Base-by-base conservation (phyloP, 2,888 invertebrate species). In the Vesta saturnalis region DNA sequence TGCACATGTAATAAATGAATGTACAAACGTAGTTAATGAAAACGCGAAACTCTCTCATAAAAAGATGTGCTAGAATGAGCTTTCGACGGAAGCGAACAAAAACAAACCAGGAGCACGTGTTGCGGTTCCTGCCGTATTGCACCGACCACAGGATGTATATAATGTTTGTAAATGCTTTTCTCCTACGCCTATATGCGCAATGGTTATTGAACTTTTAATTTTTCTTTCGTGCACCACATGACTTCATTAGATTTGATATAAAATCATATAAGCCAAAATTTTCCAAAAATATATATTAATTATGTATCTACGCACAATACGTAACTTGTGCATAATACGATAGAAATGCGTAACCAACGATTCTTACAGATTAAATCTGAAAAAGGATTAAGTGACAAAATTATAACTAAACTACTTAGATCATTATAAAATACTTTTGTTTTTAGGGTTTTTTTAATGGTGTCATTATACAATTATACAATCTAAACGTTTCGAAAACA, bases 81-180 rank as follows among this genome's bases (percentile, higher is more conserved):
- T 64, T 70, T 67, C 70, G 73, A 70, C 78, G 79, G 79, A 79
- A 79, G 75, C 74, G 75, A 76, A 75, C 74, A 78, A 78, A 78
- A 78, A 78, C 77, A 78, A 78, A 79, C 75, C 76, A 75, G 74
- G 74, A 79, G 79, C 79, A 80, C 79, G 79, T 80, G 80, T 77
- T 78, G 78, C 72, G 75, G 72, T 73, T 74, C 71, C 72, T 74
- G 71, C 72, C 69, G 67, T 62, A 67, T 61, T 63, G 46, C 49
- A 63, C 52, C 67, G 60, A 60, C 65, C 65, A 66, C 69, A 65
- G 69, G 69, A 70, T 70, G 69, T 70, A 62, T 62, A 69, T 64
- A 57, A 62, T 65, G 65, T 64, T 39, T 58, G 35, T 66, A 49
- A 52, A 59, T 60, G 64, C 30, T 54, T 59, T 64, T 58, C 35